Conservation (phyloP, 2,797 vertebrate genomes). For the Sebastes vulpes region DNA sequence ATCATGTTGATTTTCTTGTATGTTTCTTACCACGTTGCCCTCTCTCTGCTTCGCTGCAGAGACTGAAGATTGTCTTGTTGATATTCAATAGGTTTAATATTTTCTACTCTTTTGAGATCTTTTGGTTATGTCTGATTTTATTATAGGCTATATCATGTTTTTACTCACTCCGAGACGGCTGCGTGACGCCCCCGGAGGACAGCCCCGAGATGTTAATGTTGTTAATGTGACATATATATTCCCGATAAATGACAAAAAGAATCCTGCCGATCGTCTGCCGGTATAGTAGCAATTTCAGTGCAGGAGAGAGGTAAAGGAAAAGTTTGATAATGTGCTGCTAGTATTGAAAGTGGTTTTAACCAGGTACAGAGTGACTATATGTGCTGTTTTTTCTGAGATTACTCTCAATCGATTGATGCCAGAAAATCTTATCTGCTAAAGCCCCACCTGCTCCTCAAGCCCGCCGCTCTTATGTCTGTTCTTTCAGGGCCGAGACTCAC, state of each 20-base stretch:
- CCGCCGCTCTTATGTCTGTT: not conserved
- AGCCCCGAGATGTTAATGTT: conserved; percentile 16
- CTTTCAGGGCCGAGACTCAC: not conserved
- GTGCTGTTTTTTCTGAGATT: conserved; percentile 31
- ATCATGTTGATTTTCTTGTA: conserved; percentile 41
- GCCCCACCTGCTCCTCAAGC: conserved; percentile 2
- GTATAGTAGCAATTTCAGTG: not conserved
- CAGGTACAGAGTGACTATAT: conserved; percentile 52
- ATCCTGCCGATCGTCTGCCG: not conserved
- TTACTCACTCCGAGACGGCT: conserved; percentile 56
- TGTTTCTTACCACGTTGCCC: conserved; percentile 72
- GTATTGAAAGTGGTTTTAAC: conserved; percentile 34
- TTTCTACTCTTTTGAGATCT: conserved; percentile 79
- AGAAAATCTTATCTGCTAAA: conserved; percentile 22
- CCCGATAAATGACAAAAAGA: conserved; percentile 4
- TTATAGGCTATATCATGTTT: conserved; percentile 36
- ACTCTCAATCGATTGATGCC: not conserved
- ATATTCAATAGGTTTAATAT: conserved; percentile 87
- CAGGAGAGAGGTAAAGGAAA: not conserved
- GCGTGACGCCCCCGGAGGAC: conserved; percentile 52
- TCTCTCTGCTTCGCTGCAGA: conserved; percentile 80
- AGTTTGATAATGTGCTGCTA: conserved; percentile 61
- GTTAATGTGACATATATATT: conserved; percentile 24
- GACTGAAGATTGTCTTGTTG: conserved; percentile 83
- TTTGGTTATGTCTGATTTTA: conserved; percentile 65